phyloP scores from a whole-genome alignment of 2,888 invertebrate genomes.

The Argyra leucocephala region DNA sequence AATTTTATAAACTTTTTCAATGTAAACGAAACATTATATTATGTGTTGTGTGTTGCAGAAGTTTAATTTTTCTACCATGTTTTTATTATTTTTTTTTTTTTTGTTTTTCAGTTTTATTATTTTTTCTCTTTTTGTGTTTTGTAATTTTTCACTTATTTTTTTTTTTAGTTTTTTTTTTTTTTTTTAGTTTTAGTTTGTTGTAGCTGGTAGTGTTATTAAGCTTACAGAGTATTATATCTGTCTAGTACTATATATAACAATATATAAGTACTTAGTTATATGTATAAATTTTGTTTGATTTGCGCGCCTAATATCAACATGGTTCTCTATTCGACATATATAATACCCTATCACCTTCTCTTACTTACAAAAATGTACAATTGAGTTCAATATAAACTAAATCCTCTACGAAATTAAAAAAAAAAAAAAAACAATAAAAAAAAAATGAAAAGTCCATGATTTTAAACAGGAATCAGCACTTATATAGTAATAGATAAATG shows the following conservation, averaged over 20 bases:
- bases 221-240: not conserved
- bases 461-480: no score
- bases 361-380: no score
- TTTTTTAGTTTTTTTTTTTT: slow-evolving; percentile 17
- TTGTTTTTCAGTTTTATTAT: slow-evolving; percentile 16
- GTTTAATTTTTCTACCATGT: slow-evolving; percentile 1
- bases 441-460: no score
- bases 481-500: no score
- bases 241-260: no score
- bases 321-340: no score
- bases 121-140: slow-evolving; percentile 12
- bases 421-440: no score
- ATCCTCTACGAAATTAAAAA: no score
- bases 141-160: slow-evolving; percentile 19
- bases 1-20: no score
- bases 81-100: not conserved
- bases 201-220: not conserved
- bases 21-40: no score
- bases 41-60: not conserved
- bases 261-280: not conserved
- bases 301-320: not conserved
- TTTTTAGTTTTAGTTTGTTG: slow-evolving; percentile 15
- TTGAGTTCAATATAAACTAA: no score
- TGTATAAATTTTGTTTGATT: slow-evolving; percentile 2
- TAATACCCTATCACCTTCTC: no score